phyloP scores from a whole-genome alignment of 2,888 invertebrate genomes.

The Sarcophaga caerulescens region DNA sequence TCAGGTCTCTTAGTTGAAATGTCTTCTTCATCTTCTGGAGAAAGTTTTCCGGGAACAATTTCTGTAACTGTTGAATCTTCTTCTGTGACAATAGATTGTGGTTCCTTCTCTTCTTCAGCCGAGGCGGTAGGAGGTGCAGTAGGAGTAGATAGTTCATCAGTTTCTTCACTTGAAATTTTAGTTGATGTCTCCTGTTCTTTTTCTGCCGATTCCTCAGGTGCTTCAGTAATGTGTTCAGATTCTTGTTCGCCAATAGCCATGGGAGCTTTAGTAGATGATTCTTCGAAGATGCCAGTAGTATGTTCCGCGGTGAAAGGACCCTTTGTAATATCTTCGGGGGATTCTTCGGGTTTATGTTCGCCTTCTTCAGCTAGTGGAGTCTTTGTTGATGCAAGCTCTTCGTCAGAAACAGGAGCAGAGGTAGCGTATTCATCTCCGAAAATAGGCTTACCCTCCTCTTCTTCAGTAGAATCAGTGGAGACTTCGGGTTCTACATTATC shows the following conservation, averaged over 20 bases:
- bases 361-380: neutral
- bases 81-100: neutral
- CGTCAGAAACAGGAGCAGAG: neutral
- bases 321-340: conserved; percentile 21
- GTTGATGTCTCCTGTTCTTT: conserved; percentile 44
- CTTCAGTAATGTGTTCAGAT: conserved; percentile 48
- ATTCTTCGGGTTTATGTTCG: neutral
- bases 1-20: conserved; percentile 16
- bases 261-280: conserved; percentile 4
- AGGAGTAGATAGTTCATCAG: conserved; percentile 22
- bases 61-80: conserved; percentile 22
- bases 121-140: neutral
- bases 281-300: neutral
- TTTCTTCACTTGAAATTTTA: conserved; percentile 11
- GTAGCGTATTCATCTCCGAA: conserved; percentile 27
- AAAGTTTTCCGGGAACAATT: neutral
- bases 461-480: conserved; percentile 21
- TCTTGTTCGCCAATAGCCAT: conserved; percentile 25
- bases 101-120: neutral
- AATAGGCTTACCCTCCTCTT: conserved; percentile 25
- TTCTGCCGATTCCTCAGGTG: conserved; percentile 34
- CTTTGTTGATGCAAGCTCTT: conserved; percentile 5
- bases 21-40: conserved; percentile 9
- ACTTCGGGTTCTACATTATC: conserved; percentile 20
- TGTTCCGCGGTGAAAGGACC: neutral